These are phyloP conservation scores for Empidonax alnorum DNA, from an alignment of 2,113 vertebrate species.

Conservation along the genomic window DNA sequence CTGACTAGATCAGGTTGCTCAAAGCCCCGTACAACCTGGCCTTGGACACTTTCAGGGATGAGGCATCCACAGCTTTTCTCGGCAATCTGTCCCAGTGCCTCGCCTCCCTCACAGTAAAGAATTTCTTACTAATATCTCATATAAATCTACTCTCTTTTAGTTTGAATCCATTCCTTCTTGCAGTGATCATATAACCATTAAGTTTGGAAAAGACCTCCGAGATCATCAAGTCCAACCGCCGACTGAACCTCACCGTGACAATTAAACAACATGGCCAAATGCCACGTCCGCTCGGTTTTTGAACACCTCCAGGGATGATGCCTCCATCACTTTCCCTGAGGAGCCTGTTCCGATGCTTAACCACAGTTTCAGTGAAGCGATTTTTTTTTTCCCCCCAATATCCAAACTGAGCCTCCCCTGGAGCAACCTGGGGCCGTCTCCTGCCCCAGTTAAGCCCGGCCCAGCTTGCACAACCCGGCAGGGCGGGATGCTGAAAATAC, in stretches of 20 bases:
- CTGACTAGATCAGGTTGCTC: neutral
- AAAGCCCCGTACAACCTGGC: neutral
- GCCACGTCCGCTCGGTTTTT: neutral
- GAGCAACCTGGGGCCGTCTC: neutral
- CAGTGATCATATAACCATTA: neutral
- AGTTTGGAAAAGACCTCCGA: neutral
- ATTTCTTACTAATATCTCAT: neutral
- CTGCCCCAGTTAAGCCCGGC: neutral
- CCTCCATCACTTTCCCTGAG: no score
- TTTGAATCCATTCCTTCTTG: neutral
- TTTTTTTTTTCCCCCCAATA: neutral
- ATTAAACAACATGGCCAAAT: neutral
- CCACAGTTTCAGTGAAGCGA: neutral
- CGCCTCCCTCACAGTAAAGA: neutral
- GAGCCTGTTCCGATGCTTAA: neutral
- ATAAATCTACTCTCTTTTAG: neutral
- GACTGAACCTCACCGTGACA: neutral
- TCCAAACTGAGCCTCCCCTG: neutral
- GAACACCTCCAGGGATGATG: neutral
- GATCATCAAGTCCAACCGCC: no score
- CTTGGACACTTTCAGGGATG: neutral
- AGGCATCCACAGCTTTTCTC: neutral
- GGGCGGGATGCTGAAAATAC: fast-evolving
- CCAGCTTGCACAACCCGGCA: neutral
- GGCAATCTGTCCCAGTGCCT: neutral